Conservation (phyloP, 64 coral and sea anemone genomes). For the Actinia equina region DNA sequence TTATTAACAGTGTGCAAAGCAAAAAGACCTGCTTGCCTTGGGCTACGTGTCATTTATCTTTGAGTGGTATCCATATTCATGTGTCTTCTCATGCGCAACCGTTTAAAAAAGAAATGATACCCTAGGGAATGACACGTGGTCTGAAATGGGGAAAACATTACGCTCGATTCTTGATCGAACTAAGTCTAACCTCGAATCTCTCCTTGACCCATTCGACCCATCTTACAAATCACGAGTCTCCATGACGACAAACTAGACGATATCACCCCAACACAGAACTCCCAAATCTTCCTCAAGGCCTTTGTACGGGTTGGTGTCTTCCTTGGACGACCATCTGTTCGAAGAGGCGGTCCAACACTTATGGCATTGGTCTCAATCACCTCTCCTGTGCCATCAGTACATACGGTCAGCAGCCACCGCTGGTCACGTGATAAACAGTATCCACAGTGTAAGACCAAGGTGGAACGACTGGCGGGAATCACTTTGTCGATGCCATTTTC, state of each 20-base stretch:
- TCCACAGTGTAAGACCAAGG: slow-evolving; percentile 84
- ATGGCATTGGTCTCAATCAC: slow-evolving; percentile 76
- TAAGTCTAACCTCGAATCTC: slow-evolving; percentile 73
- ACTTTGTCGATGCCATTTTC: slow-evolving; percentile 38
- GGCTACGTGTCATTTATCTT: too few species aligned
- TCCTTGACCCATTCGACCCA: slow-evolving; percentile 74
- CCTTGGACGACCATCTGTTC: slow-evolving; percentile 57
- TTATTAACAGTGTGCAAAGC: too few species aligned
- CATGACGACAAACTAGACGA: slow-evolving; percentile 72
- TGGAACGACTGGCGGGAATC: slow-evolving; percentile 24
- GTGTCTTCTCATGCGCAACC: too few species aligned
- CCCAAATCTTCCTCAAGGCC: slow-evolving; percentile 79
- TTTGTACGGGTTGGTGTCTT: slow-evolving; percentile 76
- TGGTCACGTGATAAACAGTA: slow-evolving; percentile 95
- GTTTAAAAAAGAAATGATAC: too few species aligned
- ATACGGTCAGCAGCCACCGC: slow-evolving; percentile 82
- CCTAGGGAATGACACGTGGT: too few species aligned
- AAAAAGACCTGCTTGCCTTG: too few species aligned
- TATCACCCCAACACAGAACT: slow-evolving; percentile 88
- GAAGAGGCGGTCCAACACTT: slow-evolving; percentile 59
- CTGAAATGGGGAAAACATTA: not conserved
- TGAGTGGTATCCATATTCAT: too few species aligned
- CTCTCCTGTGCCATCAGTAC: slow-evolving; percentile 80
- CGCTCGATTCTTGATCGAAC: too few species aligned
- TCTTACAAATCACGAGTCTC: slow-evolving; percentile 85